Base-by-base conservation (phyloP, 2,113 vertebrate species). In the Morone saxatilis region DNA sequence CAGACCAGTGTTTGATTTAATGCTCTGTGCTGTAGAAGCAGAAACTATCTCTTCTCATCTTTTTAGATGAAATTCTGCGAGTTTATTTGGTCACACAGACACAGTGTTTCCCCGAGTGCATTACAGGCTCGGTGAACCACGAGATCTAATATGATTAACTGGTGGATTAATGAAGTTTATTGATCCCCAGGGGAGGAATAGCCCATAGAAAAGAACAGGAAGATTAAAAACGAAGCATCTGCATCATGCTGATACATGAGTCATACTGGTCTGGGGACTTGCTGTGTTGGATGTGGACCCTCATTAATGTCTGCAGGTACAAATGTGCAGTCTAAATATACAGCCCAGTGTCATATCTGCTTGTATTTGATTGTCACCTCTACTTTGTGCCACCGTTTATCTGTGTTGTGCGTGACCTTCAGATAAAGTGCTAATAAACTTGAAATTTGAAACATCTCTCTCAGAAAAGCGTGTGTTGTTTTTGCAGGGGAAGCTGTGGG, bases 391-490 rank as follows among this genome's bases (percentile, higher is more conserved):
- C 12, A 31, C 25, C 8, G 16, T 60, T 38, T 59, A 17, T 19
- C 36, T 41, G 4, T 80, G 20, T 38, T 53, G 14, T 36, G 36
- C 50, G 51, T 12, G 25, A 78, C 60, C 73, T 78, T 91, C 17
- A 62, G 70, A 56, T 43, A 71, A 76, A 90, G 73, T 38, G 71
- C 73, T 67, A 43, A 60, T 66, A 66, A 68, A 78, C 65, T 16
- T 77, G 76, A 62, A 83, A 89, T 84, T 31, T 76, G 71, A 84
- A 66, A 53, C 82, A 74, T 56, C 76, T 71, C 51, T 47, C 57
- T 12, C 16, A 8, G 62, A 78, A 3, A 48, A 74, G 47, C 57
- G 14, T 14, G 40, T 72, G 7, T 63, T 66, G 80, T 73, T 87
- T 83, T 48, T 66, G 73, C 41, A 53, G 16, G 45, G 31, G 62